Base-by-base conservation (phyloP, 2,888 invertebrate genomes). In the Acrobasis consociella region DNA sequence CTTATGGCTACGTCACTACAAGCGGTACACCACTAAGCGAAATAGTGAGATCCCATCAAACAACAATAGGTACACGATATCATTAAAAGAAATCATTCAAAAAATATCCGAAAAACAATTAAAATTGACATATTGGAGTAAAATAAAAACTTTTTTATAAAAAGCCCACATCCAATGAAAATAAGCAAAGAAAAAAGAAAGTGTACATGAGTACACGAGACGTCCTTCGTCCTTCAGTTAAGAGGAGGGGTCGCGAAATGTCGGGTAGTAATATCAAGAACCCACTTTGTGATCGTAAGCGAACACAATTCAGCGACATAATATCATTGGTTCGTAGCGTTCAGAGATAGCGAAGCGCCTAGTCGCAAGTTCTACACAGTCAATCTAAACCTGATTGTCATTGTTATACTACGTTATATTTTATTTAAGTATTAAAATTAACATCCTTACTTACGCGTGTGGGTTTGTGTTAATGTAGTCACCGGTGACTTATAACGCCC, bases 111-210 rank as follows among this genome's bases (percentile, higher is more conserved):
- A 75, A 74, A 69, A 73, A 76, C 76, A 77, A 82, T 75, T 68
- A 65, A 76, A 76, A 70, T 13, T 49, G 15, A 49, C 16, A 75
- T 76, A 75, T 73, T 76, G 67, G 75, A 79, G 74, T 76, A 77
- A 81, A 76, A 80, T 82, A 78, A 78, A 82, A 80, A 74, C 75
- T 80, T 83, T 75, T 55, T 38, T 75, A 81, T 73, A 80, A 87
- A 85, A 86, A 91, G 85, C 91, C 92, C 91, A 88, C 85, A 90
- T 92, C 91, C 91, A 91, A 83, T 83, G 85, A 87, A 87, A 87
- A 52, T 22, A 49, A 89, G 84, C 85, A 82, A 83, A 82, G 75
- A 81, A 81, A 80, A 77, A 69, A 65, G 5, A 65, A 60, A 59
- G 72, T 71, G 85, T 82, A 85, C 83, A 62, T n/a, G 59, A 62